Conservation (phyloP, 2,888 invertebrate genomes). For the Empis stercorea region DNA sequence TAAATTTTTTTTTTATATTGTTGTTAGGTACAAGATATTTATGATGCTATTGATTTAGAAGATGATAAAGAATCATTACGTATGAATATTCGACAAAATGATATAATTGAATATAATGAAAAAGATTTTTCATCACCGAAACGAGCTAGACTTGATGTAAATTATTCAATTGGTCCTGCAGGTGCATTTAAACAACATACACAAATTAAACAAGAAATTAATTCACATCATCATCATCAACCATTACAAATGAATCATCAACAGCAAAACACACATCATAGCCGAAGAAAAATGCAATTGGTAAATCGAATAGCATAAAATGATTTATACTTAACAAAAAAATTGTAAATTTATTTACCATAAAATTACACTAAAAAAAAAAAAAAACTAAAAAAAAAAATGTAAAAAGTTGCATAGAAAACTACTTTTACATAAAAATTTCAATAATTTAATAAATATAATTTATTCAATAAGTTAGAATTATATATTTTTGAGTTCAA, state of each 20-base stretch:
- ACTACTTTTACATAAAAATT: no score
- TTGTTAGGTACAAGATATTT: slow-evolving; percentile 51
- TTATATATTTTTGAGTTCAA: no score
- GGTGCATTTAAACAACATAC: slow-evolving; percentile 24
- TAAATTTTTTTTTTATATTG: slow-evolving; percentile 11
- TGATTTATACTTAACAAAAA: no score
- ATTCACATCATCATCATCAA: neutral
- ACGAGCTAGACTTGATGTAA: slow-evolving; percentile 31
- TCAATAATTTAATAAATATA: no score
- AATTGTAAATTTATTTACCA: no score
- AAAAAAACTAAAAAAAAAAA: no score
- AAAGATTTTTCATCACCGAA: slow-evolving; percentile 38
- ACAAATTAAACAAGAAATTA: neutral
- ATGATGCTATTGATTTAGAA: slow-evolving; percentile 60
- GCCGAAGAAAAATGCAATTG: slow-evolving; percentile 49
- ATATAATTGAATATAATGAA: slow-evolving; percentile 43
- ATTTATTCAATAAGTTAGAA: no score
- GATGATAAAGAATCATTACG: slow-evolving; percentile 38
- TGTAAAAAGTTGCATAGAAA: no score
- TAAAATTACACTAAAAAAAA: no score
- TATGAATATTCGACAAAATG: slow-evolving; percentile 28
- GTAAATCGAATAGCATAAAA: slow-evolving; percentile 40
- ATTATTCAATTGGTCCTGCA: slow-evolving; percentile 39
- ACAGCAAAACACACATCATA: slow-evolving; percentile 32
- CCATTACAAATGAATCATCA: neutral